Conservation (phyloP, 2,113 vertebrate species). For the Larimichthys crocea region DNA sequence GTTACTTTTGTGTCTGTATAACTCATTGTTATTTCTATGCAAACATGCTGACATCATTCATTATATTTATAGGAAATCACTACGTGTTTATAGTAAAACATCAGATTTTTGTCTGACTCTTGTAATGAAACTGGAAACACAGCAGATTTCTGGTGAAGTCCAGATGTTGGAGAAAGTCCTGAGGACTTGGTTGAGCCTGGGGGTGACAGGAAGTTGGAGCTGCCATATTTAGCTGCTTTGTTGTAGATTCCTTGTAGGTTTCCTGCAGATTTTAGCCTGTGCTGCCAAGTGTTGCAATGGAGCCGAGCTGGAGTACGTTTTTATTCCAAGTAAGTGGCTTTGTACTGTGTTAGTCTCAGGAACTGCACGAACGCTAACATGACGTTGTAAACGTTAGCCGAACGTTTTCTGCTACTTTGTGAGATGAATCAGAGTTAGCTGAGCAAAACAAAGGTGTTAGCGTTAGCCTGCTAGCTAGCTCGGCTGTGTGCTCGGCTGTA, state of each 20-base stretch:
- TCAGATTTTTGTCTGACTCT: not conserved
- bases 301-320: constrained; percentile 92
- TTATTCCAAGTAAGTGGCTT: constrained; percentile 88
- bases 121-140: not conserved
- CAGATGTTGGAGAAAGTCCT: constrained; percentile 32
- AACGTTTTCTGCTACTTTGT: constrained; percentile 41
- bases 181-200: constrained; percentile 74
- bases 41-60: not conserved
- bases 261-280: constrained; percentile 80
- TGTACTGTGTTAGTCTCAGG: not conserved
- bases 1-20: not conserved
- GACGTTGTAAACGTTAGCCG: not conserved
- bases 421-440: constrained; percentile 69
- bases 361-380: not conserved
- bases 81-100: not conserved
- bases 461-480: constrained; percentile 71
- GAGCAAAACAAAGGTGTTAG: constrained; percentile 82
- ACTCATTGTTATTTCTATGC: not conserved
- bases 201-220: constrained; percentile 90
- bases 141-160: not conserved
- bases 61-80: not conserved
- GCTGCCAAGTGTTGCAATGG: constrained; percentile 85
- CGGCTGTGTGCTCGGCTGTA: constrained; percentile 45
- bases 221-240: constrained; percentile 92
- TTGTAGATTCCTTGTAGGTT: constrained; percentile 89